Evolutionary conservation across 2,888 invertebrate genomes (phyloP), one percentile per base, ranked within the genome.

Genomic region (Meiosimyza decipiens): DNA sequence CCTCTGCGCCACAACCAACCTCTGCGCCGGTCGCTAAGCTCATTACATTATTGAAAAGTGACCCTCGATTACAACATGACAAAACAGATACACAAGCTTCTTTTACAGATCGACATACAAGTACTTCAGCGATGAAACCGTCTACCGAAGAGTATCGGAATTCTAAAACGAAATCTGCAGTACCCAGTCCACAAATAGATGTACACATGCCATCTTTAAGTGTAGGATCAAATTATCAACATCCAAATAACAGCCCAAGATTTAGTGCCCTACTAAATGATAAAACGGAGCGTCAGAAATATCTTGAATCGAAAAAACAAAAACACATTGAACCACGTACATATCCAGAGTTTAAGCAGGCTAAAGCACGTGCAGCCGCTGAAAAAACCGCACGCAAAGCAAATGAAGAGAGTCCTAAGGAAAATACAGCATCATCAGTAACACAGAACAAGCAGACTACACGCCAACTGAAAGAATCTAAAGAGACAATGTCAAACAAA

Each of bases 271-370:
- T 77, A 13, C 71, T 80, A 3, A 40, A 83, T 75, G 82, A 83
- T 59, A 79, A 80, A 66, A 78, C 79, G 0, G 83, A 82, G 73
- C 75, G 82, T 62, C 75, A 78, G 54, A 81, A 81, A 69, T 83
- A 83, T 72, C 77, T 81, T 2, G 82, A 82, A 68, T 79, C 83
- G 0, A 82, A 81, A 69, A 80, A 79, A 67, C 76, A 78, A 16
- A 82, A 81, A 72, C 71, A 74, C 1, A 55, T 60, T 13, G 77
- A 76, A 18, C 82, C 85, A 3, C 77, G 79, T 3, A 85, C 85
- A 0, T 86, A 86, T 72, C 76, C 79, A 0, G 84, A 85, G 75
- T 81, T 83, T 71, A 78, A 78, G 13, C 77, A 82, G 73, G 82
- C 83, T 5, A 86, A 80, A 72, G 79, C 78, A 47, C 76, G 79